Conservation (phyloP, 2,888 invertebrate species). For the Xestia xanthographa region DNA sequence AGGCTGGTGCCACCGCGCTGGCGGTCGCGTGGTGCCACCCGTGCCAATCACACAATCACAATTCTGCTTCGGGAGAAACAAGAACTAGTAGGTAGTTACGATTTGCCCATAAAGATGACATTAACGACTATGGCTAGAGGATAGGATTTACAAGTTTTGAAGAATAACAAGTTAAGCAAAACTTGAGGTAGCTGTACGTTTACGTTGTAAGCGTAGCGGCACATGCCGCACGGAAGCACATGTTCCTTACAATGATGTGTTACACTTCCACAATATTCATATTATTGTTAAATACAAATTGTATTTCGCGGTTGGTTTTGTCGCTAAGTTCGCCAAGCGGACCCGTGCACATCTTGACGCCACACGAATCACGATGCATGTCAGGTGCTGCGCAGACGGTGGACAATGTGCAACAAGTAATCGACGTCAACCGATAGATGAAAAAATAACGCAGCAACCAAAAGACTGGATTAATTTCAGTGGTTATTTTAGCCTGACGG, state of each 20-base stretch:
- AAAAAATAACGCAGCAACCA: neutral
- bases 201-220: neutral
- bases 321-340: too few relatives aligned
- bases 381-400: neutral
- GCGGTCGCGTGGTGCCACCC: neutral
- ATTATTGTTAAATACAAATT: neutral
- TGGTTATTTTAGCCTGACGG: neutral
- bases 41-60: neutral
- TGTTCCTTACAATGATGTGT: neutral
- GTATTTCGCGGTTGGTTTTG: neutral
- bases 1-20: neutral
- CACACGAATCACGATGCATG: neutral
- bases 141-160: neutral
- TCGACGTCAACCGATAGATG: neutral
- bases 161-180: neutral
- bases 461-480: neutral
- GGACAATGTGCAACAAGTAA: neutral
- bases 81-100: neutral
- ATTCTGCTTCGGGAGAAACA: neutral
- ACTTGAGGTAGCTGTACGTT: neutral
- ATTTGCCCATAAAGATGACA: neutral
- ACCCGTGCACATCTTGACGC: neutral
- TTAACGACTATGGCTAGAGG: neutral
- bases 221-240: neutral
- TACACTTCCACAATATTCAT: neutral